These are phyloP conservation scores for Pandemis corylana DNA, from an alignment of 2,888 invertebrate genomes.

Conservation along the genomic window DNA sequence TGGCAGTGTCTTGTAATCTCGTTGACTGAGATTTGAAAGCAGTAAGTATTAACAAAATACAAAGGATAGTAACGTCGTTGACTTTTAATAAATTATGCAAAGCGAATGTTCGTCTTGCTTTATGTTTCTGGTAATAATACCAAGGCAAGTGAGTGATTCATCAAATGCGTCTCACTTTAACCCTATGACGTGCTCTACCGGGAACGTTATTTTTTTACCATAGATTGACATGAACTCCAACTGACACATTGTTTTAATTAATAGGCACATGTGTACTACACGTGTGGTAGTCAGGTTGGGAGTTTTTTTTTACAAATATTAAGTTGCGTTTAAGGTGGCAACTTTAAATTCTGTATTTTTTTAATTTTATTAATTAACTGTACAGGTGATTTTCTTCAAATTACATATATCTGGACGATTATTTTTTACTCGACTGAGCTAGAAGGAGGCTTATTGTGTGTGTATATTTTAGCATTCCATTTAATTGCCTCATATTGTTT, in stretches of 20 bases:
- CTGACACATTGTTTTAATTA: slow-evolving; percentile 11
- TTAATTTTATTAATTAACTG: no score
- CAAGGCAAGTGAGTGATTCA: slow-evolving; percentile 5
- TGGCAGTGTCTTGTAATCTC: slow-evolving; percentile 33
- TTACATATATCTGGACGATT: no score
- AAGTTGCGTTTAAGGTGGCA: slow-evolving; percentile 14
- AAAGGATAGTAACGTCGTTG: neutral
- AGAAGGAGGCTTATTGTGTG: no score
- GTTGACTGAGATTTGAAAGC: slow-evolving; percentile 28
- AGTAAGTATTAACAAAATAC: neutral
- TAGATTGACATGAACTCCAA: slow-evolving; percentile 13
- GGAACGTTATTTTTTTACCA: slow-evolving; percentile 24
- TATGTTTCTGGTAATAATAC: neutral
- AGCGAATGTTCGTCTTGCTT: neutral
- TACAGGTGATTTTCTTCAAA: no score
- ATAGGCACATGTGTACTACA: slow-evolving; percentile 28
- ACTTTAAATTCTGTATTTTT: neutral
- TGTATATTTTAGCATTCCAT: no score
- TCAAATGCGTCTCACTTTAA: slow-evolving; percentile 7
- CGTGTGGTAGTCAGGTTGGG: slow-evolving; percentile 16
- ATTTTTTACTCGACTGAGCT: no score
- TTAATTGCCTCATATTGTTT: no score
- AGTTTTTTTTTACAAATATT: slow-evolving; percentile 13
- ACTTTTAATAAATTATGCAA: neutral
- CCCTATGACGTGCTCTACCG: slow-evolving; percentile 2